Base-by-base conservation (phyloP, 2,113 vertebrate species). In the Agapornis roseicollis region DNA sequence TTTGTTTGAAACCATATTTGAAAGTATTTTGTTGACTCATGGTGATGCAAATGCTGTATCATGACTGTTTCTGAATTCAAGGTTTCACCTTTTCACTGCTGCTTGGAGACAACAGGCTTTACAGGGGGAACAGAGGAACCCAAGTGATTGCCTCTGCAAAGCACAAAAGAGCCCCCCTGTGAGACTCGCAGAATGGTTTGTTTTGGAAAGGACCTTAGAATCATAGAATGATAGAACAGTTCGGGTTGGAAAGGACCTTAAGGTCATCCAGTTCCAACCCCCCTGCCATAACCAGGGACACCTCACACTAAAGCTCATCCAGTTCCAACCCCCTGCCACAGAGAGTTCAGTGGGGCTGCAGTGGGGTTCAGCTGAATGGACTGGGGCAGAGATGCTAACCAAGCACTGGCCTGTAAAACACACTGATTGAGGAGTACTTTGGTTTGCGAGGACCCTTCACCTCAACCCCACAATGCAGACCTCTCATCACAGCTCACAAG, bases 391-490 rank as follows among this genome's bases (percentile, higher is more conserved):
- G 56, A 37, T 4, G n/a, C 24, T 35, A 17, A 27, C 33, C 52
- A 25, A 71, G 56, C n/a, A 19, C 58, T 16, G 35, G 6, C 25
- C 47, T 47, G 31, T 37, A 49, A 31, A 66, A 14, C 31, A 39
- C 41, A 2, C 65, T n/a, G 41, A 7, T 13, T 0, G 4, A 1
- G 1, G 24, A 44, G 35, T 12, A 11, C 10, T 56, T 68, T 14
- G 55, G 39, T 52, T 37, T 31, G 18, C 0, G 1, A 72, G 46
- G 20, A n/a, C 28, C 35, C 41, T 63, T 60, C 41, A 10, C 10
- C 28, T 68, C 49, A 25, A 1, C 7, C 23, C 23, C 27, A 1
- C 13, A 23, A 44, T 17, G 4, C 52, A 66, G 77, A 83, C 24
- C 53, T 56, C 53, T 56, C 42, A 9, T 33, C 42, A n/a, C 28